Percentiles rank a stretch among this genome's conserved stretches.
Evolutionary conservation across 2,797 vertebrate genomes (phyloP).

Genomic region (Picus viridis): DNA sequence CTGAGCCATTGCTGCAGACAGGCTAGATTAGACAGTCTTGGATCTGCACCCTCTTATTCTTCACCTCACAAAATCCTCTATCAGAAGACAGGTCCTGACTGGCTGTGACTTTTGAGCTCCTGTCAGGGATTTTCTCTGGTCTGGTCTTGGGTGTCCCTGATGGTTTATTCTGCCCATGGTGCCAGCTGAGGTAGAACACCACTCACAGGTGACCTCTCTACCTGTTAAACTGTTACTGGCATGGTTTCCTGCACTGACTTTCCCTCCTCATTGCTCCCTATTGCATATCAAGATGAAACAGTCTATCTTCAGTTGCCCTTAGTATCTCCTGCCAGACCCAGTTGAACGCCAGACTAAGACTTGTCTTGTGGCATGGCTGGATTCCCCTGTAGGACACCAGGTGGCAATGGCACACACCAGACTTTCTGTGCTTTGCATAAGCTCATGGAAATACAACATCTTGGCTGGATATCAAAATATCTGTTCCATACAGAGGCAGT

Average conservation of each 20-base stretch:
- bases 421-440: accelerated
- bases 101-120: background rate
- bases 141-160: background rate
- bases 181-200: background rate
- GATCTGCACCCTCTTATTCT: background rate
- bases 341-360: background rate
- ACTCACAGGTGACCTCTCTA: background rate
- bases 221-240: background rate
- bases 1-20: background rate
- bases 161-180: background rate
- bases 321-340: background rate
- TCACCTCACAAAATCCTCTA: background rate
- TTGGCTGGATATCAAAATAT: background rate
- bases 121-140: background rate
- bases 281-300: background rate
- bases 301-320: background rate
- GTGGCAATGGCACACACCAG: accelerated
- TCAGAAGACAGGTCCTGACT: background rate
- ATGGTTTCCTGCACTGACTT: background rate
- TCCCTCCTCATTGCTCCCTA: background rate
- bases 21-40: background rate
- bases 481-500: background rate
- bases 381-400: background rate
- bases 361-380: background rate
- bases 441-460: background rate